phyloP scores from a whole-genome alignment of 2,888 invertebrate genomes.

The Galerucella nymphaeae region DNA sequence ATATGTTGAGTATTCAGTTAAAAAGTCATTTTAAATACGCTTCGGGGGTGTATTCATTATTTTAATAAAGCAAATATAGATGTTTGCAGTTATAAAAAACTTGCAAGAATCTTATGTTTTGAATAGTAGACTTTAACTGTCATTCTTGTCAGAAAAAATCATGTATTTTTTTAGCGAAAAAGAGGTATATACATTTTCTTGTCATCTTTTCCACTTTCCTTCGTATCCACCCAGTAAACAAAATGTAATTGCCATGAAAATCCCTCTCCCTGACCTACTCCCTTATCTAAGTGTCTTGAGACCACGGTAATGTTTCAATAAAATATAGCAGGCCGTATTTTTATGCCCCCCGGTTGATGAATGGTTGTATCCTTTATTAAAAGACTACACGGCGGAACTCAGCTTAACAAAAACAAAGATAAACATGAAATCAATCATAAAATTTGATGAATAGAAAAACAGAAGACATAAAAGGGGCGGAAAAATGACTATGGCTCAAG shows the following conservation, averaged over 20 bases:
- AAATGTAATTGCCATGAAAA: conserved; percentile 8
- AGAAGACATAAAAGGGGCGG: neutral
- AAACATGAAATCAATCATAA: conserved; percentile 18
- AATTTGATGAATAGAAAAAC: conserved; percentile 14
- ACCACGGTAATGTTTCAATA: conserved; percentile 16
- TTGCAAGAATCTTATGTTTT: no score
- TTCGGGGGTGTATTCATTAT: no score
- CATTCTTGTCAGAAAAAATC: no score
- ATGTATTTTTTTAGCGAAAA: no score
- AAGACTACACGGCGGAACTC: conserved; percentile 8
- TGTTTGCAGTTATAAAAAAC: no score
- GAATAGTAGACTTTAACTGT: no score
- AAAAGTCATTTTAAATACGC: no score
- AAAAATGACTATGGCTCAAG: neutral
- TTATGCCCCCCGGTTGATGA: conserved; percentile 16
- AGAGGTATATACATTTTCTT: neutral
- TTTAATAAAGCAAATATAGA: no score
- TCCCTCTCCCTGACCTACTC: conserved; percentile 2
- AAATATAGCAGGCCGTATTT: conserved; percentile 18
- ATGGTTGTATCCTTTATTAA: conserved; percentile 18
- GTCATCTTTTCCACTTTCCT: neutral
- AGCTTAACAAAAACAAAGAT: conserved; percentile 14
- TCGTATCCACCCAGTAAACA: neutral
- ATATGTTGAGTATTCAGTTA: no score
- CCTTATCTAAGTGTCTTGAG: conserved; percentile 15